Conservation (phyloP, 2,888 invertebrate species). For the Hirtodrosophila duncani region DNA sequence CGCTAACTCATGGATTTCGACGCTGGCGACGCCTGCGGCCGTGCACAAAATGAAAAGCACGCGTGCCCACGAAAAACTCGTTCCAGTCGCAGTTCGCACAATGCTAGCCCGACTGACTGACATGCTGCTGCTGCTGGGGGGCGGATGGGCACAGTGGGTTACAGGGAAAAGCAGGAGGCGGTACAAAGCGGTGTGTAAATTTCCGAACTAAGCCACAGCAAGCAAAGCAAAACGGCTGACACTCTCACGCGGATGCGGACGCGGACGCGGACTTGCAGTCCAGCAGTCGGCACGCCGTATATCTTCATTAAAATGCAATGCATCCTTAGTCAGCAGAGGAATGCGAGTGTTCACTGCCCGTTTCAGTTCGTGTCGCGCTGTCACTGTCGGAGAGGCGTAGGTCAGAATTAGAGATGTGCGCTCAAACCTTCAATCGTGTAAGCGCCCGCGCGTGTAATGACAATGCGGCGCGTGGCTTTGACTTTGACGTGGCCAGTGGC, state of each 20-base stretch:
- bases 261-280: background rate
- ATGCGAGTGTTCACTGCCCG: background rate
- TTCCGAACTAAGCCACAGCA: slow-evolving; percentile 48
- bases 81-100: background rate
- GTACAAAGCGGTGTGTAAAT: slow-evolving; percentile 26
- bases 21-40: slow-evolving; percentile 32
- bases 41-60: slow-evolving; percentile 41
- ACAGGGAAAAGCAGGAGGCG: background rate
- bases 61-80: slow-evolving; percentile 23
- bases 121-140: slow-evolving; percentile 16
- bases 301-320: slow-evolving; percentile 72
- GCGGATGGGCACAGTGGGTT: background rate
- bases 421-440: slow-evolving; percentile 49
- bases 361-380: slow-evolving; percentile 8
- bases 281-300: slow-evolving; percentile 35
- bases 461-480: slow-evolving; percentile 62
- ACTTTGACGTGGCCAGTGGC: slow-evolving; percentile 63
- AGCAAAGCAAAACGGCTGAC: slow-evolving; percentile 36
- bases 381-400: slow-evolving; percentile 16
- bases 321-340: slow-evolving; percentile 38
- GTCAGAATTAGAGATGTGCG: no score
- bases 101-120: slow-evolving; percentile 25
- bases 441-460: slow-evolving; percentile 70
- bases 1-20: slow-evolving; percentile 39
- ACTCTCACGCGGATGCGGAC: slow-evolving; percentile 24